Percentiles rank a stretch among this genome's conserved stretches.
These are phyloP conservation scores for Apotomis betuletana DNA, from an alignment of 2,888 invertebrate genomes.

Conservation along the genomic window DNA sequence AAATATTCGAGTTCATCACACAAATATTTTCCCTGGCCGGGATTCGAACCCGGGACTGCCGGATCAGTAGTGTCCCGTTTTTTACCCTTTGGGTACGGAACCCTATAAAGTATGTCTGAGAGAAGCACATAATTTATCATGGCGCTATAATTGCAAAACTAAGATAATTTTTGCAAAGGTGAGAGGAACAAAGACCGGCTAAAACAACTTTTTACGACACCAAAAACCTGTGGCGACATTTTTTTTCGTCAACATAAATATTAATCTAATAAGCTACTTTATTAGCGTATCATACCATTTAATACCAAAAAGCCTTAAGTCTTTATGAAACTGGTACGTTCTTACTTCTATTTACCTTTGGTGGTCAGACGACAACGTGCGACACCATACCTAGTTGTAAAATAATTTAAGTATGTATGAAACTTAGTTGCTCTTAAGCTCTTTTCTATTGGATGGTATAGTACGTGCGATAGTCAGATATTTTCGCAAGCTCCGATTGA, in stretches of 20 bases:
- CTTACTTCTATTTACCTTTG: background rate
- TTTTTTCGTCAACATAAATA: slow-evolving; percentile 24
- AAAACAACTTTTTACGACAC: slow-evolving; percentile 20
- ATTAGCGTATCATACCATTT: slow-evolving; percentile 4
- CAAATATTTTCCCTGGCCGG: no score
- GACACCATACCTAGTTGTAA: background rate
- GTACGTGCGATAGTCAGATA: slow-evolving; percentile 15
- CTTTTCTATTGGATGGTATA: background rate
- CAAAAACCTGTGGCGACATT: slow-evolving; percentile 19
- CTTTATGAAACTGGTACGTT: background rate
- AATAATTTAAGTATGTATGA: background rate
- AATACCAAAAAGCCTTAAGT: background rate
- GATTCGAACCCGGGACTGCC: no score
- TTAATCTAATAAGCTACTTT: slow-evolving; percentile 24
- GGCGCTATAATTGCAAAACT: background rate
- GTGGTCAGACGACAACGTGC: background rate
- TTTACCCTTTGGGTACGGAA: no score
- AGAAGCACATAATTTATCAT: background rate
- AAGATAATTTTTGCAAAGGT: background rate
- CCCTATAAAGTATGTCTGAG: background rate
- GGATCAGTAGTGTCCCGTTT: no score
- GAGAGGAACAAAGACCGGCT: slow-evolving; percentile 10
- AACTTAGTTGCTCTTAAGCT: background rate
- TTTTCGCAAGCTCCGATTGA: slow-evolving; percentile 16
- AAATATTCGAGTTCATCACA: no score